Percentiles rank a stretch among this genome's conserved stretches.
phyloP scores from a whole-genome alignment of 2,113 vertebrate species.

The Cyanoramphus novaezelandiae region DNA sequence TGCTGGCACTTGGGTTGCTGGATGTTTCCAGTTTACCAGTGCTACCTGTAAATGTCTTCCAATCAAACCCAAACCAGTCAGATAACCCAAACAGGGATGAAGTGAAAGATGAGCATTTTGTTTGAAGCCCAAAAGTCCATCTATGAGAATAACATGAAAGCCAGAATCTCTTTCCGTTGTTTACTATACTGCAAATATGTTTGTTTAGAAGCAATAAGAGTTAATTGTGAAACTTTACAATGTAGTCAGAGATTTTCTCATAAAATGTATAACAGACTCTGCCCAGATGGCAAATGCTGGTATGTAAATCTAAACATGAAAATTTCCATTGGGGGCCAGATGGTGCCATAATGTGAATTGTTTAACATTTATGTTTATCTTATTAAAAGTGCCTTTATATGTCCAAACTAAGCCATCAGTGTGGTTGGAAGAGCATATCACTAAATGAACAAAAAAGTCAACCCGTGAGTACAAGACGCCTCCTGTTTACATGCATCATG shows the following conservation, averaged over 20 bases:
- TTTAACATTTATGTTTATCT: constrained; percentile 76
- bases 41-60: background rate
- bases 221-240: constrained; percentile 72
- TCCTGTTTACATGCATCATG: background rate
- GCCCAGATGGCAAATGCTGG: constrained; percentile 74
- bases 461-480: background rate
- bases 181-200: constrained; percentile 62
- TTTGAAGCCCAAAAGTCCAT: background rate
- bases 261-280: constrained; percentile 70
- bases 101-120: background rate
- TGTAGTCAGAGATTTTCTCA: constrained; percentile 58
- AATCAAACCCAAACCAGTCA: background rate
- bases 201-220: constrained; percentile 65
- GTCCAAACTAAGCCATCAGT: constrained; percentile 55
- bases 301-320: constrained; percentile 73
- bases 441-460: constrained; percentile 51
- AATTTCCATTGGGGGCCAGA: constrained; percentile 69
- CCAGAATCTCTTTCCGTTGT: constrained; percentile 32
- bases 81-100: background rate
- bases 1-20: background rate
- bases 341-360: constrained; percentile 71
- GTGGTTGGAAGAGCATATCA: constrained; percentile 47
- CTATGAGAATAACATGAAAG: background rate
- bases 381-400: constrained; percentile 72
- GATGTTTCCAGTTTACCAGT: background rate